Conservation (phyloP, 1,140 invertebrate species). For the Spodoptera litura region DNA sequence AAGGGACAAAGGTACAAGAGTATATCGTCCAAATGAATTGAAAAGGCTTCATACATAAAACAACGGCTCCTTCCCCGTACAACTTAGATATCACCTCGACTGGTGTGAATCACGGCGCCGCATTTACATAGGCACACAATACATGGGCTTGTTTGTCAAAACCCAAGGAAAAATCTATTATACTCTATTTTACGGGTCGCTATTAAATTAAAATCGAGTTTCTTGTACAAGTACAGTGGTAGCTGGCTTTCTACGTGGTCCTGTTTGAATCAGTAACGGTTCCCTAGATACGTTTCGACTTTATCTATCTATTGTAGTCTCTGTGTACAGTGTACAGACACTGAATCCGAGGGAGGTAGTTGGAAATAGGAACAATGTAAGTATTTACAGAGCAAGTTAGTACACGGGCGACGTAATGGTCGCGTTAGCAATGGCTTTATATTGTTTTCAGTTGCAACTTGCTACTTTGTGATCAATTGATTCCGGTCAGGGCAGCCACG, state of each 20-base stretch:
- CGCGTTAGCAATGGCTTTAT: constrained; percentile 44
- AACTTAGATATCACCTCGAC: constrained; percentile 61
- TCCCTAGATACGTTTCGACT: neutral
- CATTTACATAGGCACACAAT: constrained; percentile 60
- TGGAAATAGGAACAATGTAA: constrained; percentile 42
- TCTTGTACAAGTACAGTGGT: neutral
- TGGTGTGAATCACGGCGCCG: constrained; percentile 58
- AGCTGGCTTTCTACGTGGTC: neutral
- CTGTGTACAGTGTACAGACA: neutral
- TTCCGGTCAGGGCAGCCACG: constrained; percentile 20
- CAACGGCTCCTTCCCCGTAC: constrained; percentile 69
- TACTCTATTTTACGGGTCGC: neutral
- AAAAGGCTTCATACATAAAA: constrained; percentile 83
- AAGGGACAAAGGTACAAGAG: constrained; percentile 81
- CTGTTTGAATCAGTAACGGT: neutral
- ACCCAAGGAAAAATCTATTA: constrained; percentile 2
- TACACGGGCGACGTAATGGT: constrained; percentile 11
- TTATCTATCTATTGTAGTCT: neutral
- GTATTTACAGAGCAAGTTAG: constrained; percentile 35
- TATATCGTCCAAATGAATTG: constrained; percentile 81
- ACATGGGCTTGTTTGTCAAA: constrained; percentile 30
- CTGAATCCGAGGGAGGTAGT: constrained; percentile 7
- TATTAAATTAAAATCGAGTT: constrained; percentile 6
- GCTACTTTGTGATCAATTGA: constrained; percentile 51
- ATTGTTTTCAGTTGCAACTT: constrained; percentile 46